Evolutionary conservation across 1,140 invertebrate genomes (phyloP).

Genomic region (Ceratina australensis): DNA sequence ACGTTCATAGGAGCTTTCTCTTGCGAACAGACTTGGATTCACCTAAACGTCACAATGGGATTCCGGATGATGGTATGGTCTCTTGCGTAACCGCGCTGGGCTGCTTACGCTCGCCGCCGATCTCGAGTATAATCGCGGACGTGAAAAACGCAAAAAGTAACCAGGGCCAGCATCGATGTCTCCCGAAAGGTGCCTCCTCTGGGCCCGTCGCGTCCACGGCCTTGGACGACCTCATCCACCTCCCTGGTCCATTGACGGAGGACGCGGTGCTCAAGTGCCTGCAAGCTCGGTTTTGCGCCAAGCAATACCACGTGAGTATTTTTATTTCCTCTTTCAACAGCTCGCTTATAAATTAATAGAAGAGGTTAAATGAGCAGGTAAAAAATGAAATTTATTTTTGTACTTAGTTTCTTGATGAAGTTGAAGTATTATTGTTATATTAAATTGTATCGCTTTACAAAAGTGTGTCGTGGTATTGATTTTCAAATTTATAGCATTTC

Average conservation of each 20-base stretch:
- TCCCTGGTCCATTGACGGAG: constrained; percentile 94
- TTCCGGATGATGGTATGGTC: constrained; percentile 73
- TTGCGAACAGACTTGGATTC: constrained; percentile 71
- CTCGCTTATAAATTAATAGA: not conserved
- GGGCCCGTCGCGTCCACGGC: constrained; percentile 71
- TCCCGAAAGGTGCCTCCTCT: constrained; percentile 61
- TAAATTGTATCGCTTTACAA: not conserved
- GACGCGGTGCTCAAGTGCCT: constrained; percentile 95
- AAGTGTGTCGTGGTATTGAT: too few relatives aligned
- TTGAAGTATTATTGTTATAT: not conserved
- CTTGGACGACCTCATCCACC: constrained; percentile 94
- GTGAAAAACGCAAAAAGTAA: constrained; percentile 71
- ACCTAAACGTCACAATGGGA: constrained; percentile 69
- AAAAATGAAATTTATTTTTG: not conserved
- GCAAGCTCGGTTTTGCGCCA: constrained; percentile 91
- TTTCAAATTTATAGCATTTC: not conserved
- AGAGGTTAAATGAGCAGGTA: not conserved
- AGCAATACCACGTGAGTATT: constrained; percentile 91
- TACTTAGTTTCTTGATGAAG: not conserved
- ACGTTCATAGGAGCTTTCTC: not conserved
- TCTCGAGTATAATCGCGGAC: constrained; percentile 73
- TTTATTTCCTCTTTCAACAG: not conserved
- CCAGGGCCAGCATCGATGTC: constrained; percentile 70
- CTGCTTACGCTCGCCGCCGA: constrained; percentile 71
- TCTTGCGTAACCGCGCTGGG: constrained; percentile 76